Conservation (phyloP, 2,888 invertebrate species). For the Neoitamus cyanurus region DNA sequence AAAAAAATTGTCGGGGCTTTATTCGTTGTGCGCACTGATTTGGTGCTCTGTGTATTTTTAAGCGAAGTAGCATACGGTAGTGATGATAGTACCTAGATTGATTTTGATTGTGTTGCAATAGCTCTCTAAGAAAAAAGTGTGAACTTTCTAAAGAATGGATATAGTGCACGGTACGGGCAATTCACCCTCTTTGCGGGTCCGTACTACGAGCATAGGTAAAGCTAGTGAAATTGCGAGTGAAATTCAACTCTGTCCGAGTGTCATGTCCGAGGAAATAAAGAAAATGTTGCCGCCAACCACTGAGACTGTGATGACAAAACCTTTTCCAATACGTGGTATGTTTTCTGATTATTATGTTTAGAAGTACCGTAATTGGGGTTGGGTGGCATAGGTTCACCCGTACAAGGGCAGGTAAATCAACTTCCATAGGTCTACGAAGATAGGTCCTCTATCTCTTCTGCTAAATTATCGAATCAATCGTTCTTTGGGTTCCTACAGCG, state of each 20-base stretch:
- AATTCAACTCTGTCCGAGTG: slow-evolving; percentile 74
- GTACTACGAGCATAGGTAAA: slow-evolving; percentile 60
- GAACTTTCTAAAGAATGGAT: background rate
- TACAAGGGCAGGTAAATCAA: background rate
- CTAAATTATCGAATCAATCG: background rate
- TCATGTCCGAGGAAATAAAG: slow-evolving; percentile 71
- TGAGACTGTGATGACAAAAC: slow-evolving; percentile 89
- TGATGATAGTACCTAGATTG: background rate
- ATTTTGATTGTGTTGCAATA: background rate
- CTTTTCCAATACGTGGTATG: slow-evolving; percentile 86
- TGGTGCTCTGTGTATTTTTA: background rate
- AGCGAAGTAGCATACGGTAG: background rate
- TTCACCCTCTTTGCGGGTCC: slow-evolving; percentile 65
- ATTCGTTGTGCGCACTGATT: background rate
- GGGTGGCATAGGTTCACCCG: background rate
- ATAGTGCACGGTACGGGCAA: slow-evolving; percentile 55
- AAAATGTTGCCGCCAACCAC: slow-evolving; percentile 79
- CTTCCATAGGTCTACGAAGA: too few relatives aligned
- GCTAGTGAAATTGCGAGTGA: slow-evolving; percentile 67
- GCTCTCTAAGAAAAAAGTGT: background rate
- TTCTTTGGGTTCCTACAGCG: background rate
- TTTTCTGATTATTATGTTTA: background rate
- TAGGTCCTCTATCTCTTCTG: background rate
- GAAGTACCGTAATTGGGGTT: background rate
- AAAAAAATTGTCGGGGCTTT: background rate